These are phyloP conservation scores for Cryptus armator DNA, from an alignment of 2,888 invertebrate species.

Conservation along the genomic window DNA sequence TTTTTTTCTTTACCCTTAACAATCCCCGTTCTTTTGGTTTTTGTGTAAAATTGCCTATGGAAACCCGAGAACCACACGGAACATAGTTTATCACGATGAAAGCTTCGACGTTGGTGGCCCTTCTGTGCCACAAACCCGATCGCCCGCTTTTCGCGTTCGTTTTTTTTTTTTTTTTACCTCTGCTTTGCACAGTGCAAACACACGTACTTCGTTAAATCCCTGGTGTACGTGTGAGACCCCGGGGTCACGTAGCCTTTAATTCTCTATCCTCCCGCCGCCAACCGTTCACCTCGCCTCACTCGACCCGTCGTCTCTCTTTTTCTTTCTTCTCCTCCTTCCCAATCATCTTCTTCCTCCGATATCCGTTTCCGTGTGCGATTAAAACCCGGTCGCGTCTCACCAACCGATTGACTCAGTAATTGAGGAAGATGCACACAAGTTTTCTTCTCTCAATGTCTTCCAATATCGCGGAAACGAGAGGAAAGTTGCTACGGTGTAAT, in stretches of 20 bases:
- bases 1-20: neutral
- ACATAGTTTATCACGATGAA: slow-evolving; percentile 20
- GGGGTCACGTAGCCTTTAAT: slow-evolving; percentile 66
- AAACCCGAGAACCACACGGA: slow-evolving; percentile 44
- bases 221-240: slow-evolving; percentile 55
- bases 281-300: neutral
- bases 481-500: neutral
- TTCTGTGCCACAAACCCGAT: neutral
- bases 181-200: slow-evolving; percentile 60
- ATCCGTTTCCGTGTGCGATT: slow-evolving; percentile 58
- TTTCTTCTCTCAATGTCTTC: slow-evolving; percentile 39
- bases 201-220: slow-evolving; percentile 65
- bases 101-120: slow-evolving; percentile 40
- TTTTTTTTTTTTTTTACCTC: no score
- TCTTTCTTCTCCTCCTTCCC: neutral
- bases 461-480: neutral
- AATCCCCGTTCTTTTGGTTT: neutral
- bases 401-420: slow-evolving; percentile 57
- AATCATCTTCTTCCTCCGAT: slow-evolving; percentile 26
- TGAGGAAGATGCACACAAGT: slow-evolving; percentile 42
- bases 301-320: neutral
- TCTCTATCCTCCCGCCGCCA: slow-evolving; percentile 34
- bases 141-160: slow-evolving; percentile 27
- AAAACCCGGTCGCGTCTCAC: slow-evolving; percentile 58
- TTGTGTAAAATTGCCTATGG: slow-evolving; percentile 47